phyloP scores from a whole-genome alignment of 1,140 invertebrate species.

The Drosophila trapezifrons region DNA sequence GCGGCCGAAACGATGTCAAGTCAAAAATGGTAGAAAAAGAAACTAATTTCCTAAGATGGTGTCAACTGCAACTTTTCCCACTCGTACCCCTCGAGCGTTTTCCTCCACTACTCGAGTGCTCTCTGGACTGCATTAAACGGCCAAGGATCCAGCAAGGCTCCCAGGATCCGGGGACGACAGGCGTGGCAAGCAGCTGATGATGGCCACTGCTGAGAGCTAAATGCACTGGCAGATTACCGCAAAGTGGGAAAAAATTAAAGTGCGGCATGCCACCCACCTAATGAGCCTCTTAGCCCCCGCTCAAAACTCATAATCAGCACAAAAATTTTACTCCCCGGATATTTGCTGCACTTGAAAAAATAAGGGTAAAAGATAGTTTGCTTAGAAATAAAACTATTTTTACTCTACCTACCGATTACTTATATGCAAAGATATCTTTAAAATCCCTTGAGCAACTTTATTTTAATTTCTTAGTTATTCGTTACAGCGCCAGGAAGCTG shows the following conservation, averaged over 20 bases:
- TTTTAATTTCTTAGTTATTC: too few species aligned
- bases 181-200: conserved; percentile 13
- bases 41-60: conserved; percentile 66
- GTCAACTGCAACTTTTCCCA: conserved; percentile 66
- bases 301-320: conserved; percentile 49
- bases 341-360: conserved; percentile 8
- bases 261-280: conserved; percentile 34
- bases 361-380: not conserved
- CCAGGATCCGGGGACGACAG: conserved; percentile 12
- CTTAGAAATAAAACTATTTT: too few species aligned
- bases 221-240: conserved; percentile 48
- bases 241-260: conserved; percentile 23
- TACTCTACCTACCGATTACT: too few species aligned
- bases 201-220: conserved; percentile 44
- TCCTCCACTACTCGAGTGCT: conserved; percentile 33
- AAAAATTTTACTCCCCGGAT: conserved; percentile 21
- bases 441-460: too few species aligned
- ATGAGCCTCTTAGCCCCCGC: conserved; percentile 34
- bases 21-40: conserved; percentile 51
- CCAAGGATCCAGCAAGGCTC: conserved; percentile 6
- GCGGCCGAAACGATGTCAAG: conserved; percentile 59
- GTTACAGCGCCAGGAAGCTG: too few species aligned
- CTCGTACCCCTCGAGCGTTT: conserved; percentile 19
- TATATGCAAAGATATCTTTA: too few species aligned
- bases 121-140: conserved; percentile 57